These are phyloP conservation scores for Lasioglossum baleicum DNA, from an alignment of 1,140 invertebrate genomes.

Conservation along the genomic window DNA sequence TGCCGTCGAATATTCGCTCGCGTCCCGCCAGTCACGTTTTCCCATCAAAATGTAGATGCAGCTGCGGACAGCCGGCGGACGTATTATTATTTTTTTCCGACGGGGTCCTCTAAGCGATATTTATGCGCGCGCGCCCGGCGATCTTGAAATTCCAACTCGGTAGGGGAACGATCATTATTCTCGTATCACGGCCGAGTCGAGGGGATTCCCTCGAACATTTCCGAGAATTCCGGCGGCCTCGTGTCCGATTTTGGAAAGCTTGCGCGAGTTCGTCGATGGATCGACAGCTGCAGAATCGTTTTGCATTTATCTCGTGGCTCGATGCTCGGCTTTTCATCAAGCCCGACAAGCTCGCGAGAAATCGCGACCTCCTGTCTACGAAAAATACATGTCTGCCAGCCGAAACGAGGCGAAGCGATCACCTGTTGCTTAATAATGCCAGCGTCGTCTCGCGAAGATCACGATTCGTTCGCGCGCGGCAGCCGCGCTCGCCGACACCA, in stretches of 20 bases:
- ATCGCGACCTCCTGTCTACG: background rate
- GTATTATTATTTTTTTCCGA: conserved; percentile 41
- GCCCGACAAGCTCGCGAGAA: background rate
- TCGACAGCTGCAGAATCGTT: conserved; percentile 37
- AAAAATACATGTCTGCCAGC: conserved; percentile 5
- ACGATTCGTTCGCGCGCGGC: conserved; percentile 37
- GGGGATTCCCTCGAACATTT: conserved; percentile 24
- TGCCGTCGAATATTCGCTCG: background rate
- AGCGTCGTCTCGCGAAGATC: conserved; percentile 26
- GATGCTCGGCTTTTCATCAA: background rate
- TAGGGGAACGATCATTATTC: conserved; percentile 29
- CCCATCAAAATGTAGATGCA: conserved; percentile 37
- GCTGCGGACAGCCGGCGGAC: conserved; percentile 24
- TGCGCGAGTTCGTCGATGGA: conserved; percentile 3
- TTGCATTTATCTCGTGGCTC: conserved; percentile 15
- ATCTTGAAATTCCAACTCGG: conserved; percentile 12
- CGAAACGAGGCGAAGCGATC: conserved; percentile 37
- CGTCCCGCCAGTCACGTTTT: conserved; percentile 50
- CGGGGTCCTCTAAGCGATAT: conserved; percentile 33
- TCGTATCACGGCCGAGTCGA: conserved; percentile 6
- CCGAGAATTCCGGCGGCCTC: background rate
- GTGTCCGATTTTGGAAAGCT: conserved; percentile 40
- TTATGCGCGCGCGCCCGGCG: conserved; percentile 25
- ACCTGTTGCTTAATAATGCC: conserved; percentile 57
- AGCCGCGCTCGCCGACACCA: background rate